These are phyloP conservation scores for Erpobdella octoculata DNA, from an alignment of 2,888 invertebrate genomes.

Conservation along the genomic window DNA sequence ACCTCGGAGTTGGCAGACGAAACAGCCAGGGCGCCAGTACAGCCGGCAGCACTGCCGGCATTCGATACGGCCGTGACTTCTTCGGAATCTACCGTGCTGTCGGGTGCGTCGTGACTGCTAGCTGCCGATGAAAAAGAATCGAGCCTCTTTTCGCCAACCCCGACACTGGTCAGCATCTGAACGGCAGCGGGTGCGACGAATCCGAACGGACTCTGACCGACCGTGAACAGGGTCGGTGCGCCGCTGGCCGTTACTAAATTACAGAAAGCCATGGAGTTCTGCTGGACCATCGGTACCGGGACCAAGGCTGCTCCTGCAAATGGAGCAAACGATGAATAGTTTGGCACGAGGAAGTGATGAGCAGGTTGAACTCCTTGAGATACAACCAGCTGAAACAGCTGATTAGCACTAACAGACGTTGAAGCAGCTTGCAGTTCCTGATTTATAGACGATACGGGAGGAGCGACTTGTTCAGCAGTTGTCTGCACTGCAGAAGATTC, in stretches of 20 bases:
- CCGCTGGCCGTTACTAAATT: constrained; percentile 21
- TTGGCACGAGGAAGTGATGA: constrained; percentile 27
- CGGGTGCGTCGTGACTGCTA: constrained; percentile 26
- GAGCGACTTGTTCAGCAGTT: neutral
- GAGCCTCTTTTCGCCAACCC: constrained; percentile 2
- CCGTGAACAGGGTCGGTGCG: constrained; percentile 27
- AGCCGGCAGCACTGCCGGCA: neutral
- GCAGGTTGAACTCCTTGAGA: constrained; percentile 9
- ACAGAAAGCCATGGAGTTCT: constrained; percentile 25
- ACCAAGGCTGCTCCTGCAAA: constrained; percentile 23
- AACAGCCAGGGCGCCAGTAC: neutral
- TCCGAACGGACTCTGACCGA: constrained; percentile 26
- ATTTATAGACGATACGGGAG: neutral
- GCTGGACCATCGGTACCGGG: constrained; percentile 16
- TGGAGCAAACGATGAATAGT: constrained; percentile 25
- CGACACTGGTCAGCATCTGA: constrained; percentile 8
- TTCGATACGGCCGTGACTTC: neutral
- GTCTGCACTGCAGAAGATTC: neutral
- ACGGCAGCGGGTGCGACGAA: constrained; percentile 12
- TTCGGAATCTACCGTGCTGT: constrained; percentile 32
- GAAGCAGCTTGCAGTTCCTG: neutral
- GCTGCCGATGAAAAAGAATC: neutral
- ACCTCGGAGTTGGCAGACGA: neutral
- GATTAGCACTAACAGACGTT: neutral
- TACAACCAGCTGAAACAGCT: constrained; percentile 19